Evolutionary conservation across 1,140 invertebrate species (phyloP).

Genomic region (Notospermus geniculatus): DNA sequence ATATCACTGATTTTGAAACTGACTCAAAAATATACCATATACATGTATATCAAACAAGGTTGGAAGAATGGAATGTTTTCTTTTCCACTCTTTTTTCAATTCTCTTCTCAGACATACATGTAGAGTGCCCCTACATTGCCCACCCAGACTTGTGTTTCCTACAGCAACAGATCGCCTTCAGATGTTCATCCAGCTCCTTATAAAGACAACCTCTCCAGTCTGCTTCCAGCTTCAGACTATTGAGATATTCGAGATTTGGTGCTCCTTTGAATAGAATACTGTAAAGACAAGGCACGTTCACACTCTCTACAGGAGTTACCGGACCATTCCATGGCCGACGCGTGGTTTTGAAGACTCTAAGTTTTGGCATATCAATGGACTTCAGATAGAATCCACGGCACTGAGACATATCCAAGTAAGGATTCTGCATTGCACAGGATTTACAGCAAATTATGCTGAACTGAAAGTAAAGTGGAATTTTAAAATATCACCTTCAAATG

Average conservation of each 20-base stretch:
- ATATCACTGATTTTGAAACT: too few species aligned
- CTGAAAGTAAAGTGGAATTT: too few species aligned
- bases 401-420: conserved; percentile 47
- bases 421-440: too few species aligned
- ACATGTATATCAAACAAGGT: too few species aligned
- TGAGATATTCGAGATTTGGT: conserved; percentile 35
- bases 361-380: conserved; percentile 34
- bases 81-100: too few species aligned
- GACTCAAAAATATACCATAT: too few species aligned
- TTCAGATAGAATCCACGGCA: conserved; percentile 46
- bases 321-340: conserved; percentile 46
- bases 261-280: conserved; percentile 36
- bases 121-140: conserved; percentile 36
- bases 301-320: conserved; percentile 30
- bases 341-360: conserved; percentile 36
- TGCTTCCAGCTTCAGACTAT: conserved; percentile 39
- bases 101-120: too few species aligned
- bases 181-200: conserved; percentile 34
- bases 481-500: too few species aligned
- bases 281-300: conserved; percentile 42
- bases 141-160: conserved; percentile 39
- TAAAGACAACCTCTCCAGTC: conserved; percentile 34
- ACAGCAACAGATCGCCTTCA: conserved; percentile 45
- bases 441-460: too few species aligned
- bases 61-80: too few species aligned